Conservation (phyloP, 1,140 invertebrate species). For the Cotesia typhae region DNA sequence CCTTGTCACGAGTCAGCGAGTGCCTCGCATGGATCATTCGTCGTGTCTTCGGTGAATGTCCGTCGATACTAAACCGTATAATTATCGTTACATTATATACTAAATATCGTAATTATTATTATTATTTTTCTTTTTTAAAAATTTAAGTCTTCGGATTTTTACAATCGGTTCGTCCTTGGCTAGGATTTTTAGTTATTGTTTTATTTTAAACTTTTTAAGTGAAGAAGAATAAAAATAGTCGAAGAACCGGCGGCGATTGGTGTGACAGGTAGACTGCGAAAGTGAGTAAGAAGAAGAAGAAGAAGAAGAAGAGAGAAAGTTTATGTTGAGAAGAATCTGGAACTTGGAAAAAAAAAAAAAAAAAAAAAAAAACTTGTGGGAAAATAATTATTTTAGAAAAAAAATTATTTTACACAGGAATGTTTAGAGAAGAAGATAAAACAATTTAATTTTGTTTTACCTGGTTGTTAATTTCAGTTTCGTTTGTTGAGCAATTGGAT, state of each 20-base stretch:
- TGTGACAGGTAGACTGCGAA: conserved; percentile 17
- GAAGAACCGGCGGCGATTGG: too few relatives aligned
- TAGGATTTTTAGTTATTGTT: too few relatives aligned
- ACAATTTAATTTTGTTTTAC: too few relatives aligned
- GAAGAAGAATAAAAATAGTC: too few relatives aligned
- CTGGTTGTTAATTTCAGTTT: too few relatives aligned
- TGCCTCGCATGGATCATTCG: conserved; percentile 30
- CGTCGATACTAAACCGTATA: neutral
- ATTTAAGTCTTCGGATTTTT: too few relatives aligned
- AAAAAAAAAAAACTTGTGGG: neutral
- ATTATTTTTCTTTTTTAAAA: too few relatives aligned
- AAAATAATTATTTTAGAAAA: neutral
- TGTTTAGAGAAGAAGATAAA: too few relatives aligned
- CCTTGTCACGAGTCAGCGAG: conserved; percentile 23
- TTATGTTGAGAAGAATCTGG: neutral
- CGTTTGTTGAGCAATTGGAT: too few relatives aligned
- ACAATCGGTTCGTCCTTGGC: too few relatives aligned
- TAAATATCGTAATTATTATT: neutral
- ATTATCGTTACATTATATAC: conserved; percentile 4
- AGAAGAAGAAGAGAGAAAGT: neutral
- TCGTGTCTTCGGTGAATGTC: conserved; percentile 13
- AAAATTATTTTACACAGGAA: neutral
- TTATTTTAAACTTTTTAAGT: neutral
- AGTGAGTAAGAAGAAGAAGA: neutral
- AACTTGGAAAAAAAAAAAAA: neutral